Conservation (phyloP, 2,113 vertebrate genomes). For the Oryctolagus cuniculus region DNA sequence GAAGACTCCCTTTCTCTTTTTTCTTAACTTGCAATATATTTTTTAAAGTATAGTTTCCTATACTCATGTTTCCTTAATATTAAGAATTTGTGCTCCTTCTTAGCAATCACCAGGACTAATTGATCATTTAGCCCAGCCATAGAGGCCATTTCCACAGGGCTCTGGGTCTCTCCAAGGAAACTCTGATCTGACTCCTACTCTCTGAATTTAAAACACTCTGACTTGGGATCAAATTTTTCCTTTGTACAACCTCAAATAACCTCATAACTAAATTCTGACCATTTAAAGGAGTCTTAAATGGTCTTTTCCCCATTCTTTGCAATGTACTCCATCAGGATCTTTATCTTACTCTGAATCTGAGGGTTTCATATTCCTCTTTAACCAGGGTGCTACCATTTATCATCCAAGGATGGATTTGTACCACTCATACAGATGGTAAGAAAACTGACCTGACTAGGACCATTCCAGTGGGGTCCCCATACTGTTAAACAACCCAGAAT, state of each 20-base stretch:
- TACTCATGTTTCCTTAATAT: not conserved
- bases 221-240: not conserved
- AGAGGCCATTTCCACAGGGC: not conserved
- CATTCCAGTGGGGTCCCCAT: not conserved
- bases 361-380: not conserved
- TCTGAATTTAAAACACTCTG: conserved; percentile 40
- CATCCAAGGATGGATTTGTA: not conserved
- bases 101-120: conserved; percentile 40
- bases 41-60: not conserved
- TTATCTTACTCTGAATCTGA: not conserved
- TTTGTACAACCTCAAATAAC: not conserved
- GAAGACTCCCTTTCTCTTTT: not conserved
- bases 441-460: not conserved
- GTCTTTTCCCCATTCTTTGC: not conserved
- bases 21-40: not conserved
- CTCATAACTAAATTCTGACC: not conserved
- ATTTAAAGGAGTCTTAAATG: not conserved
- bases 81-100: not conserved
- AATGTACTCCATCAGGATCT: not conserved
- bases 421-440: not conserved
- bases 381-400: not conserved
- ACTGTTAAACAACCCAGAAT: not conserved
- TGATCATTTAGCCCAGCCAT: conserved; percentile 1
- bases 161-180: conserved; percentile 37
- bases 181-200: not conserved